Base-by-base conservation (phyloP, 2,797 vertebrate genomes). In the Chelonia mydas region DNA sequence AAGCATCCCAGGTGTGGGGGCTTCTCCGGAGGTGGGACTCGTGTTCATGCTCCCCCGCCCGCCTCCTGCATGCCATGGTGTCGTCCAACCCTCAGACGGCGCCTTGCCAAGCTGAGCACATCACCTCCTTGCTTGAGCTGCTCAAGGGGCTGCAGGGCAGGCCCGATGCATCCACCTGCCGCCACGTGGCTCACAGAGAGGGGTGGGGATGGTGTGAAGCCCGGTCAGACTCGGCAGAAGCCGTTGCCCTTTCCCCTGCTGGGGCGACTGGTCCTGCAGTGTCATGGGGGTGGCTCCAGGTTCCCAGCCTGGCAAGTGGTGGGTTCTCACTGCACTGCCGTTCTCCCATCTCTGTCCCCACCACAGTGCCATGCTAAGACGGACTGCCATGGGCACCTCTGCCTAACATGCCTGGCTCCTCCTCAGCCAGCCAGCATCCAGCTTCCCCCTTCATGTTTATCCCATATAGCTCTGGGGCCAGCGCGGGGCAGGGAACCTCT, bases 171-270 rank as follows among this genome's bases (percentile, higher is more conserved):
- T 9, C 19, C 8, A 17, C 37, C n/a, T 25, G 19, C 37, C 3
- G 21, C 68, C 10, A 1, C 3, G 17, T 5, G 65, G 17, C n/a
- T 68, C 10, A 21, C n/a, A 23, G 16, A 65, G 45, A 3, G 27
- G 17, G 31, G 77, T 21, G 77, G 16, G 31, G 77, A 21, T 11
- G 76, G 41, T 28, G 28, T 2, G 0, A 16, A 81, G 90, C 55
- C 0, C 0, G 54, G 17, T n/a, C 16, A 84, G 0, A 0, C 72
- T 0, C 5, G 45, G 28, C 10, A 12, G 68, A 45, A 41, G 37
- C 68, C 3, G 5, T 41, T 41, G 37, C 37, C 37, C 68, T 21
- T 27, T 25, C 23, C 72, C 68, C 11, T 23, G 65, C n/a, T 16
- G 25, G 74, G 33, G 27, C 9, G 23, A 23, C n/a, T 45, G 37